Conservation (phyloP, 2,888 invertebrate species). For the Cristatella mucedo region DNA sequence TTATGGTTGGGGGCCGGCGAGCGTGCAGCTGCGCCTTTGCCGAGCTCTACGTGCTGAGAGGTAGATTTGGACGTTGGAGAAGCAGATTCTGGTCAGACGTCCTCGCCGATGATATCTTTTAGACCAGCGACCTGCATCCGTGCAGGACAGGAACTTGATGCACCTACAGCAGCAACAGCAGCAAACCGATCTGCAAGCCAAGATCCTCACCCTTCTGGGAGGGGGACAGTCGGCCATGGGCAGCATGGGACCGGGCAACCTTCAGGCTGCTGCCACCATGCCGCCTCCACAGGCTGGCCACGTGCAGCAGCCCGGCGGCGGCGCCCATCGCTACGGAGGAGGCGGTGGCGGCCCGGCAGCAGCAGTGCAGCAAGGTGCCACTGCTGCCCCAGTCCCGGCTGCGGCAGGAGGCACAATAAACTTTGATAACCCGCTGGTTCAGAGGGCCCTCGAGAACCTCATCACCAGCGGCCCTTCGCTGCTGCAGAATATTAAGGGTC, state of each 20-base stretch:
- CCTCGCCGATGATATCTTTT: no score
- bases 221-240: no score
- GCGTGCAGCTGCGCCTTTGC: no score
- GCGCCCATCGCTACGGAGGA: constrained; percentile 10
- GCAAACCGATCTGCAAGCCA: constrained; percentile 56
- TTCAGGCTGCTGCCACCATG: constrained; percentile 13
- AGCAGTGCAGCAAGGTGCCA: constrained; percentile 12
- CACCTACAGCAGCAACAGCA: constrained; percentile 15
- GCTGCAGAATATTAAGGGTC: constrained; percentile 33
- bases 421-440: constrained; percentile 38
- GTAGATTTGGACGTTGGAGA: no score
- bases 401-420: constrained; percentile 26
- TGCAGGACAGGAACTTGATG: constrained; percentile 2
- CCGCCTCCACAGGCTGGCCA: constrained; percentile 11
- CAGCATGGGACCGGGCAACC: no score
- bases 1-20: no score
- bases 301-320: constrained; percentile 2
- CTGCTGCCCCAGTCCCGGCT: background rate
- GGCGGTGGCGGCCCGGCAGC: constrained; percentile 13
- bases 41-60: no score
- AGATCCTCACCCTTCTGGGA: constrained; percentile 61
- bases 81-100: no score
- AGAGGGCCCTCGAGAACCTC: constrained; percentile 39
- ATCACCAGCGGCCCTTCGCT: constrained; percentile 37
- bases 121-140: background rate